Base-by-base conservation (phyloP, 2,888 invertebrate species). In the Phortica okadai region DNA sequence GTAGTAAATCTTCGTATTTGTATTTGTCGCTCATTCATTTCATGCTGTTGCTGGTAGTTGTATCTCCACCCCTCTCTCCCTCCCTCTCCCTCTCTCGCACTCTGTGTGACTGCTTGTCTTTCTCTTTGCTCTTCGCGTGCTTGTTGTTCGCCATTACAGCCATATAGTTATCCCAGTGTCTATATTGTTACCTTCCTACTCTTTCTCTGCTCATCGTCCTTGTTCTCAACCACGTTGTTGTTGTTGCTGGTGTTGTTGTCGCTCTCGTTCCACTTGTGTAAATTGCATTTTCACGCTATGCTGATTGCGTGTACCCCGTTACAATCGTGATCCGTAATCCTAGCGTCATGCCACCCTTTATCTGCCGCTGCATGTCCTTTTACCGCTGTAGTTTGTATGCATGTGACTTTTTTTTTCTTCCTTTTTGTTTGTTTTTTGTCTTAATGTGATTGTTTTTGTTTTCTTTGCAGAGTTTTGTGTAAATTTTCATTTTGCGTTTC, bases 211-310 rank as follows among this genome's bases (percentile, higher is more conserved):
- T 50, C 50, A 50, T 6, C 10, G 50, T 6, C 6, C 50, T 50
- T 50, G 50, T 50, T 42, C 66, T 45, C 73, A 16, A 64, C 42
- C 21, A 4, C 41, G 6, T 72, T 33, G 14, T 72, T 56, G 33
- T 8, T 25, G 50, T 70, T 50, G 50, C 3, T 16, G 6, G 11
- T 44, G 67, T 67, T 44, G 44, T 67, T n/a, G 56, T 10, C 56
- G 14, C 41, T 21, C 66, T 72, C 54, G 70, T 72, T 72, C 70
- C 56, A 72, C 25, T 56, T 54, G 82, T 83, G 86, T 84, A 86
- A 85, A 85, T 86, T 85, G 84, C 87, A 86, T 85, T 85, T 85
- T 82, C 87, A 84, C 85, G 84, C 82, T 82, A 80, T 81, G 81
- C 82, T 85, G 87, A 78, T 81, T 76, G 82, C 77, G 81, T 56